A percentile compares a stretch with the other conserved stretches of the same genome.
phyloP scores from a whole-genome alignment of 2,113 vertebrate species.

The Calidris pugnax region DNA sequence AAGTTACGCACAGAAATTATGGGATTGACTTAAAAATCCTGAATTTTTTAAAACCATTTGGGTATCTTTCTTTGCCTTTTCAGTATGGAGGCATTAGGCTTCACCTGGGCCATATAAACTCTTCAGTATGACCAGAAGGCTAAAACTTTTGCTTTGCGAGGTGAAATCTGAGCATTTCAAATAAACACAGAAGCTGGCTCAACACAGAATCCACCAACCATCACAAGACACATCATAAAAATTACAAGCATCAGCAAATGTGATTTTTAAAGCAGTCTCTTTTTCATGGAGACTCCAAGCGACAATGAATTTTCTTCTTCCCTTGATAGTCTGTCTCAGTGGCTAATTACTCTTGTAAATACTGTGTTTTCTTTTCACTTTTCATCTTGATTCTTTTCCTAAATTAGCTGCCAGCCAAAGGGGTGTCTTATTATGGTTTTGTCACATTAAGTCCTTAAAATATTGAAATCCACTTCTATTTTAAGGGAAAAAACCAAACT shows the following conservation, averaged over 20 bases:
- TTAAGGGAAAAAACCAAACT: not conserved
- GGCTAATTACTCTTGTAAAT: not conserved
- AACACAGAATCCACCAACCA: not conserved
- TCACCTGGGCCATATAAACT: not conserved
- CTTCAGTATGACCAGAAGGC: not conserved
- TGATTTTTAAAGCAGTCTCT: not conserved
- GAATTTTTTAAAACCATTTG: not conserved
- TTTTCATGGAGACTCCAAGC: not conserved
- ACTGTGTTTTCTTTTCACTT: not conserved
- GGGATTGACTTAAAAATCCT: not conserved
- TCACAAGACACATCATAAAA: not conserved
- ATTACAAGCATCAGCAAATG: not conserved
- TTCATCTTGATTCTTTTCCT: not conserved
- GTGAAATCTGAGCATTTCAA: not conserved
- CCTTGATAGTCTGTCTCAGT: not conserved
- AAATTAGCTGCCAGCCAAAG: not conserved
- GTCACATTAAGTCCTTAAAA: not conserved
- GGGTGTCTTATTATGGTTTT: not conserved
- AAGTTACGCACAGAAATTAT: not conserved
- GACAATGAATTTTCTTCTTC: not conserved
- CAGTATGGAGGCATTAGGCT: not conserved
- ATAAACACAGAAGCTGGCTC: not conserved
- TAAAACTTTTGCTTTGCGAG: not conserved
- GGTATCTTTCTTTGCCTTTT: not conserved
- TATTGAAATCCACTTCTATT: not conserved